Base-by-base conservation (phyloP, 2,113 vertebrate genomes). In the Oceanodroma tethys region DNA sequence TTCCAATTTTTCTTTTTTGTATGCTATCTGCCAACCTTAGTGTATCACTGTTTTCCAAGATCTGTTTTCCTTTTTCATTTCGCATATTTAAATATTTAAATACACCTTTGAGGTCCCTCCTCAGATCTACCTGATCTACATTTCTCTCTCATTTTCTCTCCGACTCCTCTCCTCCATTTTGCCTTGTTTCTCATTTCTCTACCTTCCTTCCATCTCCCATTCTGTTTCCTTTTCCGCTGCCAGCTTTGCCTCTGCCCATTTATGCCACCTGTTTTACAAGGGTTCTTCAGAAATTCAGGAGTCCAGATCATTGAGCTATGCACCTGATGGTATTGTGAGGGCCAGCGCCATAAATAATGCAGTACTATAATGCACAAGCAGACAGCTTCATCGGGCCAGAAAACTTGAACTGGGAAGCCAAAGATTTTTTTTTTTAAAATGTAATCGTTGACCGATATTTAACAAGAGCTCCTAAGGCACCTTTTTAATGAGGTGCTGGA, bases 281-380 rank as follows among this genome's bases (percentile, higher is more conserved):
- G 22, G 60, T 65, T 81, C 36, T 67, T 81, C 34, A 30, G 79
- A 42, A 91, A 81, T 73, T 58, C 23, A 2, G 45, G 70, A 82
- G 38, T 60, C 42, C 34, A 60, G 36, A 16, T 85, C 43, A 42
- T 4, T 62, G 76, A 27, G 26, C 66, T 59, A 3, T 70, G 72
- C 29, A 66, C 42, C 45, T 85, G 75, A 29, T 58, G 0, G 0
- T 34, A 8, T 48, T 52, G 19, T 0, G 0, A 60, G 47, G 16
- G 32, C 32, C 32, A 88, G 45, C 55, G 70, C 79, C 1, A 5
- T 95, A 79, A 75, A 86, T 89, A 70, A 70, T 68, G 38, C 29
- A 75, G 22, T 6, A 20, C 32, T 55, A 13, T 22, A 74, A 62
- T 45, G 55, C 81, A 83, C 17, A 82, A 81, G 50, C 58, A 94